phyloP scores from a whole-genome alignment of 2,113 vertebrate species.

The Lota lota region DNA sequence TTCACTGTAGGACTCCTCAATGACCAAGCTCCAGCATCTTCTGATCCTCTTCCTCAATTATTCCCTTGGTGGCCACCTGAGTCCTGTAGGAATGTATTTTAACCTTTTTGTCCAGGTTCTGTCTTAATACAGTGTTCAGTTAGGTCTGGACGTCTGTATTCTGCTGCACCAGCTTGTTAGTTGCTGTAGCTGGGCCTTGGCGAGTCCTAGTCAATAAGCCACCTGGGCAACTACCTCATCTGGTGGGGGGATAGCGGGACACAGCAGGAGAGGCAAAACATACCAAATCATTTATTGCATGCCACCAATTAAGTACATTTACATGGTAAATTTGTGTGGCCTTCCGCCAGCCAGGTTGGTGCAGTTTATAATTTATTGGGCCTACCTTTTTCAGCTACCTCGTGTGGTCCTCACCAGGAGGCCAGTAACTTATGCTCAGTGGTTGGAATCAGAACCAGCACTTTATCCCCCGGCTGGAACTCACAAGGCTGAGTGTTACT shows the following conservation, averaged over 20 bases:
- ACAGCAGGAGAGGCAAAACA: not conserved
- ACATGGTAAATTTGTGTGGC: not conserved
- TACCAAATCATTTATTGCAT: not conserved
- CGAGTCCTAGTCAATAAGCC: not conserved
- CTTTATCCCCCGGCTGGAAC: not conserved
- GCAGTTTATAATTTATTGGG: not conserved
- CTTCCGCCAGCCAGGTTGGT: not conserved
- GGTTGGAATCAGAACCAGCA: not conserved
- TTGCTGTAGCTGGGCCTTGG: not conserved
- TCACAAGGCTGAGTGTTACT: not conserved
- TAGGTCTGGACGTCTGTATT: not conserved
- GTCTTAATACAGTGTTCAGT: not conserved
- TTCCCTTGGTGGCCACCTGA: not conserved
- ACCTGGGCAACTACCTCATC: not conserved
- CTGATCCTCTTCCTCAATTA: not conserved
- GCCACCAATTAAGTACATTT: not conserved
- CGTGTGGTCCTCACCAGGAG: not conserved
- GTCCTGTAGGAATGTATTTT: not conserved
- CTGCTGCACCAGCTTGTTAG: not conserved
- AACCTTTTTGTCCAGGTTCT: not conserved
- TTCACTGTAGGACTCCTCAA: not conserved
- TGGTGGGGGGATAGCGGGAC: not conserved
- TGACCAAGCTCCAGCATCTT: constrained; percentile 1
- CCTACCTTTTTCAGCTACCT: not conserved
- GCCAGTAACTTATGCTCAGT: not conserved